phyloP scores from a whole-genome alignment of 2,113 vertebrate species.

The Leptocoma aspasia region DNA sequence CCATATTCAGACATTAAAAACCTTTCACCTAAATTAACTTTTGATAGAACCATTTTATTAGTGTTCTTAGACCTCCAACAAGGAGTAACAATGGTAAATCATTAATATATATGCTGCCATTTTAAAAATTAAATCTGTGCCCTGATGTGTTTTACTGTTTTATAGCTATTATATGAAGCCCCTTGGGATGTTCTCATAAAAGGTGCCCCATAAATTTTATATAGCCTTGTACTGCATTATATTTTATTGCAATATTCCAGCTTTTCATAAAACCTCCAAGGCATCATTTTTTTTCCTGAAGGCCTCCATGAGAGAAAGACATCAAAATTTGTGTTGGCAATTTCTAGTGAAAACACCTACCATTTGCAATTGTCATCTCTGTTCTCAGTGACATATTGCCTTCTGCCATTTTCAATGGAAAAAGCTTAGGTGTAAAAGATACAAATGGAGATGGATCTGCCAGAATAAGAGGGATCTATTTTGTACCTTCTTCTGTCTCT shows the following conservation, averaged over 20 bases:
- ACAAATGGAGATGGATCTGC: not conserved
- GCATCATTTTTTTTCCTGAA: not conserved
- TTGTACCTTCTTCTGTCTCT: not conserved
- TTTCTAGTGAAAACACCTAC: conserved; percentile 8
- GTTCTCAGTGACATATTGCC: not conserved
- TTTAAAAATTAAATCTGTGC: conserved; percentile 69
- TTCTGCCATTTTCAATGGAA: not conserved
- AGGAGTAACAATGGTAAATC: conserved; percentile 52
- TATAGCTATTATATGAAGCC: conserved; percentile 42
- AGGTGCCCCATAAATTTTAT: conserved; percentile 49
- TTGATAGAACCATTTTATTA: conserved; percentile 40
- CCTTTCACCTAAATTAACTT: conserved; percentile 17
- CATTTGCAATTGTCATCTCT: not conserved
- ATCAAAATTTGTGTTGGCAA: not conserved
- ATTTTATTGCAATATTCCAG: conserved; percentile 36
- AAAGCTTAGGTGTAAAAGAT: not conserved
- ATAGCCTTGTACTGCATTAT: not conserved
- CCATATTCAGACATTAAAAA: not conserved
- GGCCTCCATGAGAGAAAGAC: not conserved
- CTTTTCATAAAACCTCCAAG: conserved; percentile 20
- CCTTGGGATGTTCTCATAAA: conserved; percentile 56
- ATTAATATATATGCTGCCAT: conserved; percentile 59
- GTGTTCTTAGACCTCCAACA: conserved; percentile 1
- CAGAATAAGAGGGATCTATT: not conserved
- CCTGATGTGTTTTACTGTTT: conserved; percentile 41